phyloP scores from a whole-genome alignment of 2,888 invertebrate species.

The Eretmocerus hayati region DNA sequence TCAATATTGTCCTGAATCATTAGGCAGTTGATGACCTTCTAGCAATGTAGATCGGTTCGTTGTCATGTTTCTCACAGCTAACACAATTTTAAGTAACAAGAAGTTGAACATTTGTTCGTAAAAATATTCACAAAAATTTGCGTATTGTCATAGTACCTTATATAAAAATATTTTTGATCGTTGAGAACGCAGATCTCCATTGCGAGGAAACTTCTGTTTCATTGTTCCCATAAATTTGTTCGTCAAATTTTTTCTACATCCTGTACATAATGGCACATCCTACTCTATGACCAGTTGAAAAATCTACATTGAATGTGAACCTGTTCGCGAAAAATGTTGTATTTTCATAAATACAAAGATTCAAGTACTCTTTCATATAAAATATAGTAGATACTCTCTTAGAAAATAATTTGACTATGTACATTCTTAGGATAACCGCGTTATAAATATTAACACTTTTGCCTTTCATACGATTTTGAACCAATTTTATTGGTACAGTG shows the following conservation, averaged over 20 bases:
- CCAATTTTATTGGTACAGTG: constrained; percentile 40
- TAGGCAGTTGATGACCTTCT: no score
- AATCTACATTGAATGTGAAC: constrained; percentile 8
- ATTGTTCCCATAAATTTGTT: background rate
- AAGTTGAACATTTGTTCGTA: background rate
- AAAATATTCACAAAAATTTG: no score
- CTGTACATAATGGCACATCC: constrained; percentile 46
- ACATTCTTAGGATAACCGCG: constrained; percentile 25
- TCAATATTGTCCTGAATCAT: no score
- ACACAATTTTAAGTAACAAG: background rate
- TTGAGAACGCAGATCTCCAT: no score
- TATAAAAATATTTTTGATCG: no score
- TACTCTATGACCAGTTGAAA: constrained; percentile 34
- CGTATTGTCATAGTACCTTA: no score
- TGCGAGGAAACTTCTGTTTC: no score
- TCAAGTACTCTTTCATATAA: constrained; percentile 36
- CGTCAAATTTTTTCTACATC: constrained; percentile 12
- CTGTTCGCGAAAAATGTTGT: constrained; percentile 15
- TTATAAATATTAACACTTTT: constrained; percentile 25
- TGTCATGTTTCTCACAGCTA: background rate
- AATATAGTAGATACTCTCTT: constrained; percentile 24
- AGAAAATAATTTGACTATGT: constrained; percentile 29
- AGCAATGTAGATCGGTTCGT: constrained; percentile 13
- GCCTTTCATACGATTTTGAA: constrained; percentile 23
- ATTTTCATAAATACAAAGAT: constrained; percentile 23